A percentile compares a stretch with the other conserved stretches of the same genome.
Conservation (phyloP, 2,113 vertebrate genomes). For the Micromys minutus region DNA sequence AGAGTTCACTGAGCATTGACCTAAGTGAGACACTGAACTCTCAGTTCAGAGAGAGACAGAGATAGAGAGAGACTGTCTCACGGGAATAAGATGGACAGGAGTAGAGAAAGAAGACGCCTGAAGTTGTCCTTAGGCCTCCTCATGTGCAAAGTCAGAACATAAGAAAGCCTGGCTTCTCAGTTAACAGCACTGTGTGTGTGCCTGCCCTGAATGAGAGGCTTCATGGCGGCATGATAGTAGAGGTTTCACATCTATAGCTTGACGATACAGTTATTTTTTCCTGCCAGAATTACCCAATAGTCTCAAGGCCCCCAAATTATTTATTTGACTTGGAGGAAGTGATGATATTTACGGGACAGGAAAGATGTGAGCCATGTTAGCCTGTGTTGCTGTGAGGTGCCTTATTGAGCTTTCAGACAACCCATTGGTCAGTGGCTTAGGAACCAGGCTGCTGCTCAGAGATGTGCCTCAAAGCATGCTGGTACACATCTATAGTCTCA, state of each 20-base stretch:
- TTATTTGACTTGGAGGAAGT: neutral
- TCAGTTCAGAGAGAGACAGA: neutral
- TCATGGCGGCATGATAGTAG: slow-evolving; percentile 13
- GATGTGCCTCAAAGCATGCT: neutral
- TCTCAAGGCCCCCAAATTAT: slow-evolving; percentile 54
- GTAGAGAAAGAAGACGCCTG: neutral
- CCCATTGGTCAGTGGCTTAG: neutral
- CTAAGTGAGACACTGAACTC: neutral
- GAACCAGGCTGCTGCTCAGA: neutral
- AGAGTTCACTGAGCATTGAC: neutral
- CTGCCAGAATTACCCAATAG: slow-evolving; percentile 10
- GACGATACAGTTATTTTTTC: slow-evolving; percentile 38
- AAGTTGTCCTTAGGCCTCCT: neutral
- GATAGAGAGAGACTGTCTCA: neutral
- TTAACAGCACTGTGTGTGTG: neutral
- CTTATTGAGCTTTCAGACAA: neutral
- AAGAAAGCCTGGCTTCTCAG: neutral
- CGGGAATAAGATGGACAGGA: neutral
- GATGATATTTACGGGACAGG: slow-evolving; percentile 24
- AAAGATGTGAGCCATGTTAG: slow-evolving; percentile 10
- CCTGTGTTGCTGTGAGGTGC: neutral
- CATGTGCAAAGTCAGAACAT: neutral
- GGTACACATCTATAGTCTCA: neutral
- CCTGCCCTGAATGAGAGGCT: neutral
- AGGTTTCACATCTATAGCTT: slow-evolving; percentile 46